Evolutionary conservation across 2,888 invertebrate genomes (phyloP).

Genomic region (Plagodis dolabraria): DNA sequence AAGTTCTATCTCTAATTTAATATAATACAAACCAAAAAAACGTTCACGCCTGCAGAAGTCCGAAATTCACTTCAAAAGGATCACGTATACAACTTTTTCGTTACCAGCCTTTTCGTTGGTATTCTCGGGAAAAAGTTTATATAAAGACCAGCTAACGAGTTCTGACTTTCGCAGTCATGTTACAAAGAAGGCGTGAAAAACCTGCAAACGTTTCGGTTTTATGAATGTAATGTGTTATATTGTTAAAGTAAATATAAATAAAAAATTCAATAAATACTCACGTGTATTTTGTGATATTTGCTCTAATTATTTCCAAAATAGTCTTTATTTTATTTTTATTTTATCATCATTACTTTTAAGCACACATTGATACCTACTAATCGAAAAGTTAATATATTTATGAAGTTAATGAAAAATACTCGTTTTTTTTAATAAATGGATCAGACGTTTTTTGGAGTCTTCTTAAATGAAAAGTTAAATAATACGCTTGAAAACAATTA

Average conservation of each 20-base stretch:
- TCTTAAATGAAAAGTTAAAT: too few relatives aligned
- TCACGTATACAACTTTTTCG: slow-evolving; percentile 63
- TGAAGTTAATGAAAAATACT: too few relatives aligned
- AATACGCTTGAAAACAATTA: too few relatives aligned
- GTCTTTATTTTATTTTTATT: too few relatives aligned
- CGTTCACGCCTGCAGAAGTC: slow-evolving; percentile 24
- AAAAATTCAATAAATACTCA: too few relatives aligned
- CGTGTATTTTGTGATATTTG: too few relatives aligned
- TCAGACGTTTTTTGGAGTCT: too few relatives aligned
- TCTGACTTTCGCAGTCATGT: slow-evolving; percentile 54
- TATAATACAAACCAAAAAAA: slow-evolving; percentile 38
- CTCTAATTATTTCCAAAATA: too few relatives aligned
- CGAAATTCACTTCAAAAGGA: slow-evolving; percentile 54
- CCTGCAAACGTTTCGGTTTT: slow-evolving; percentile 10
- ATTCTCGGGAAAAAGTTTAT: slow-evolving; percentile 51
- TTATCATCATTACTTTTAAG: too few relatives aligned
- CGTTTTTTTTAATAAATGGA: too few relatives aligned
- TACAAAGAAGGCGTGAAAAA: slow-evolving; percentile 18
- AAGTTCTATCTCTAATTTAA: slow-evolving; percentile 31
- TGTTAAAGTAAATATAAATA: background rate
- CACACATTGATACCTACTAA: too few relatives aligned
- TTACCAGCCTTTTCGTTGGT: slow-evolving; percentile 58
- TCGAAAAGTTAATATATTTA: too few relatives aligned
- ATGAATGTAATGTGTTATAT: background rate
- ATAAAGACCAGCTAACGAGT: slow-evolving; percentile 70